Evolutionary conservation across 1,140 invertebrate genomes (phyloP), one percentile per base, ranked within the genome.

Genomic region (Temnothorax longispinosus): DNA sequence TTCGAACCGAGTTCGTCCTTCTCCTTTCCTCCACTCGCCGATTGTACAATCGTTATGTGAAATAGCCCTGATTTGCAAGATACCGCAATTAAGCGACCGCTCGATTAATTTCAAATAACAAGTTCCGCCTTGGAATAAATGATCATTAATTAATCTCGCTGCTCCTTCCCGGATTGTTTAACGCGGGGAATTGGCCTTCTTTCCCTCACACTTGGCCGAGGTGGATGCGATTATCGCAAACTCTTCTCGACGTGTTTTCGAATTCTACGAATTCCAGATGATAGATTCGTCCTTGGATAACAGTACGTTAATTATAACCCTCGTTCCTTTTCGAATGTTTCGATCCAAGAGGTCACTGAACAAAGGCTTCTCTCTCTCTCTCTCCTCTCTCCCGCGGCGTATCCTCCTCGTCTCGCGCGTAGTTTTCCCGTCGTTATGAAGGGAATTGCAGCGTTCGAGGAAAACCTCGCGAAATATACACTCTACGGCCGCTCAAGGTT

Each of bases 401-500:
- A n/a, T 41, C 8, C 35, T 78, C 47, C 15, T 56, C 44, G 58
- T 74, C 32, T 38, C 2, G 50, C 38, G 7, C 15, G 41, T 85
- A 7, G n/a, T n/a, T 60, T 74, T 65, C n/a, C 27, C 27, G 21
- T 65, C 38, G 13, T 21, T 41, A 58, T 15, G 44, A 54, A 62
- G 35, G 35, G 18, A 71, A 77, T 69, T 50, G 50, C 1, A 47
- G 15, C 10, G 35, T 35, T 6, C 18, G n/a, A 54, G 13, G 52
- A 56, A 62, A 75, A 74, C 32, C 50, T 13, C 35, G 56, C 47
- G 38, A 38, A 35, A 76, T 62, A 60, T 10, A 72, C 21, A 35
- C 35, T n/a, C 67, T 52, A 13, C 6, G 56, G 6, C 21, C 58
- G 27, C 21, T 50, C 76, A 18, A 58, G 47, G 84, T 77, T 89